A percentile compares a stretch with the other conserved stretches of the same genome.
These are phyloP conservation scores for Empis livida DNA, from an alignment of 2,888 invertebrate species.

Conservation along the genomic window DNA sequence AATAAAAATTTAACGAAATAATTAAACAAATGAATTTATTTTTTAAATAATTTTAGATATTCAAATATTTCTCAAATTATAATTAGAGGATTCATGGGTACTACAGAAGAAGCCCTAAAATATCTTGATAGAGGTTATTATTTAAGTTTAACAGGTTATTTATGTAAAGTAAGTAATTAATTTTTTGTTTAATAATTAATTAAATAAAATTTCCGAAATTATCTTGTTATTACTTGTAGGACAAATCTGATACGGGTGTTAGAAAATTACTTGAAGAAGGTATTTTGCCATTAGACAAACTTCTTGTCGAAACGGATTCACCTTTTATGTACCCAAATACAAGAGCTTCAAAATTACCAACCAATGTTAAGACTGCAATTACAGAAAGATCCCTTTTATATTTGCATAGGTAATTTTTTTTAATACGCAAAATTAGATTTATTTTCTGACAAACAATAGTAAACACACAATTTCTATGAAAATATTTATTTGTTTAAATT, in stretches of 20 bases:
- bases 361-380: slow-evolving; percentile 73
- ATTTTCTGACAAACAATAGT: too few species aligned
- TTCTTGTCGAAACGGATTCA: slow-evolving; percentile 85
- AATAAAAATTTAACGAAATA: not conserved
- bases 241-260: slow-evolving; percentile 84
- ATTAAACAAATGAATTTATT: not conserved
- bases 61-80: slow-evolving; percentile 61
- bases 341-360: slow-evolving; percentile 79
- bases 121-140: slow-evolving; percentile 80
- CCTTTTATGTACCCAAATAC: slow-evolving; percentile 96
- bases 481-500: too few species aligned
- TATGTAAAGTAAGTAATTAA: slow-evolving; percentile 26
- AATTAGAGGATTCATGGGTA: slow-evolving; percentile 85
- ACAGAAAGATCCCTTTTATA: slow-evolving; percentile 58
- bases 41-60: not conserved
- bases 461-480: too few species aligned
- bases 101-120: slow-evolving; percentile 64
- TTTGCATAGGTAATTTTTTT: slow-evolving; percentile 28
- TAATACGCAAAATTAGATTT: not conserved
- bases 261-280: slow-evolving; percentile 69
- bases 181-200: not conserved
- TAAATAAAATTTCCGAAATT: not conserved
- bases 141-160: slow-evolving; percentile 63
- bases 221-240: slow-evolving; percentile 38
- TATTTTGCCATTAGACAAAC: slow-evolving; percentile 65